Conservation (phyloP, 2,113 vertebrate genomes). For the Heliornis fulica region DNA sequence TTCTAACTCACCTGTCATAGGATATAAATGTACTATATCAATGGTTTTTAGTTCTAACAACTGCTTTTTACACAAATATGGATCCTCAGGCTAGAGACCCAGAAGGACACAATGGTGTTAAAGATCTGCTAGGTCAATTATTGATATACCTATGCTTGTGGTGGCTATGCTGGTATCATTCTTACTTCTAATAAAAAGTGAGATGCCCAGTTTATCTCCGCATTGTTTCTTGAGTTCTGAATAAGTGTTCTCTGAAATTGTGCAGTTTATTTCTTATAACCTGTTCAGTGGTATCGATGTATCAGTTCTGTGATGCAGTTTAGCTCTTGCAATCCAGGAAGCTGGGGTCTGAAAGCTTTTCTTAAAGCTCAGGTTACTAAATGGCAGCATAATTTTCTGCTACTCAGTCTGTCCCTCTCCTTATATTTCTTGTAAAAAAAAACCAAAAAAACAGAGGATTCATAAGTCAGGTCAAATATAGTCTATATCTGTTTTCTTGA, state of each 20-base stretch:
- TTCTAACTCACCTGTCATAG: neutral
- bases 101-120: neutral
- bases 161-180: neutral
- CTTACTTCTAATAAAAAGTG: neutral
- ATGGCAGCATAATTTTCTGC: neutral
- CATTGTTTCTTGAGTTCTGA: neutral
- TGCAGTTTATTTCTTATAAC: neutral
- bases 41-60: neutral
- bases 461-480: neutral
- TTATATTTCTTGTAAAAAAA: neutral
- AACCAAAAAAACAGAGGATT: neutral
- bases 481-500: neutral
- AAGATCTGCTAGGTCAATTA: neutral
- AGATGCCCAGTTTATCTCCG: neutral
- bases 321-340: neutral
- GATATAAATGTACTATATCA: neutral
- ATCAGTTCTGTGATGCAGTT: neutral
- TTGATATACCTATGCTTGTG: neutral
- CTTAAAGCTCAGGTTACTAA: neutral
- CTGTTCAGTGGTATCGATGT: neutral
- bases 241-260: neutral
- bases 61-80: neutral
- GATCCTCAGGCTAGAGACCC: neutral
- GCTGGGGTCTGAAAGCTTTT: neutral
- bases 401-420: neutral